phyloP scores from a whole-genome alignment of 2,113 vertebrate genomes.

The Dasyprocta punctata region DNA sequence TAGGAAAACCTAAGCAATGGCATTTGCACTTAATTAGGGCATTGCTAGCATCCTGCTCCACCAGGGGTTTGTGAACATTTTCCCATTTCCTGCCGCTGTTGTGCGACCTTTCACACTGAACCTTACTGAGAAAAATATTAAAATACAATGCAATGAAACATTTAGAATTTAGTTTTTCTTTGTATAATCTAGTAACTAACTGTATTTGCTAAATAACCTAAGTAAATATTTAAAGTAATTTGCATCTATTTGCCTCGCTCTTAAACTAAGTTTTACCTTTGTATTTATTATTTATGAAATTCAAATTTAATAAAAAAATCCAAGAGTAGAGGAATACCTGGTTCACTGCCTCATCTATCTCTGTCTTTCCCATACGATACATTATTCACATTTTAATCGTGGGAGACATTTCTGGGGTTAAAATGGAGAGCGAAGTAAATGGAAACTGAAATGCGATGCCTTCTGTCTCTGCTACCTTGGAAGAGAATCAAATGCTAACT shows the following conservation, averaged over 20 bases:
- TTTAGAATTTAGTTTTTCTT: constrained; percentile 63
- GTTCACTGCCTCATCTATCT: constrained; percentile 59
- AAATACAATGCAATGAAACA: constrained; percentile 37
- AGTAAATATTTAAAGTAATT: constrained; percentile 44
- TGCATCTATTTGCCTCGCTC: not conserved
- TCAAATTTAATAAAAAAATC: constrained; percentile 55
- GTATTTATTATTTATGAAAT: constrained; percentile 51
- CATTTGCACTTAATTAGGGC: not conserved
- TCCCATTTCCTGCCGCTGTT: not conserved
- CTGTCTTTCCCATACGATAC: constrained; percentile 49
- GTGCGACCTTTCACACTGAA: not conserved
- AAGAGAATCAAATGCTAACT: constrained; percentile 83
- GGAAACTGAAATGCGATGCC: constrained; percentile 81
- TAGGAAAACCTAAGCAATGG: not conserved
- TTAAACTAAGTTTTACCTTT: constrained; percentile 38
- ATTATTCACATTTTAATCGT: constrained; percentile 69
- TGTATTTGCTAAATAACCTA: constrained; percentile 58
- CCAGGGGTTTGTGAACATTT: not conserved
- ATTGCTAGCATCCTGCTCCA: not conserved
- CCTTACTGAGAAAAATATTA: constrained; percentile 54
- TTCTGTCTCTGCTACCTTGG: constrained; percentile 79
- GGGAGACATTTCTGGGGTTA: constrained; percentile 81
- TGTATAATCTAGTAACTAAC: constrained; percentile 20
- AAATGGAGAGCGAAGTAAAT: constrained; percentile 77
- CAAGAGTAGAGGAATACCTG: not conserved